Percentiles rank a stretch among this genome's conserved stretches.
phyloP scores from a whole-genome alignment of 1,140 invertebrate species.

The Caerostris extrusa region DNA sequence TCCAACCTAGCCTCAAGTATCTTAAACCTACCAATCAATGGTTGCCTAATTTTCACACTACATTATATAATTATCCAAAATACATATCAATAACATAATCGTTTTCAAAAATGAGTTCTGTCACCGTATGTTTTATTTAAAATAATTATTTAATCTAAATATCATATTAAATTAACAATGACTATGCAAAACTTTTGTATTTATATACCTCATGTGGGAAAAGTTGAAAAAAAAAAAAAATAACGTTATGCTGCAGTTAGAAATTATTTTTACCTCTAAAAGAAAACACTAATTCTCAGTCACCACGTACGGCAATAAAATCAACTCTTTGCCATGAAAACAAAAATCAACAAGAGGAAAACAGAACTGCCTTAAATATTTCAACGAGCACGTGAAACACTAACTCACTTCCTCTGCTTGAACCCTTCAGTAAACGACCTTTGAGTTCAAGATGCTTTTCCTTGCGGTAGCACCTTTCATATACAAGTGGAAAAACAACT shows the following conservation, averaged over 20 bases:
- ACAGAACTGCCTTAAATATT: slow-evolving; percentile 14
- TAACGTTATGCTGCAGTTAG: background rate
- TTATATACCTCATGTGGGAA: too few species aligned
- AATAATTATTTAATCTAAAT: too few species aligned
- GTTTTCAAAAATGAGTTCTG: too few species aligned
- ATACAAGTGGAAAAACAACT: background rate
- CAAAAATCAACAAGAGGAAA: background rate
- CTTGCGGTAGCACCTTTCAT: background rate
- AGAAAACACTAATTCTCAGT: slow-evolving; percentile 26
- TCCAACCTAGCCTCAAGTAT: too few species aligned
- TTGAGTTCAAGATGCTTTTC: background rate
- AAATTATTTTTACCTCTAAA: background rate
- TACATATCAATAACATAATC: too few species aligned
- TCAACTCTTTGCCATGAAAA: background rate
- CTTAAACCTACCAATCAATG: too few species aligned
- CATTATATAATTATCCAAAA: too few species aligned
- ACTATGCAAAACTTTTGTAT: too few species aligned
- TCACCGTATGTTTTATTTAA: too few species aligned
- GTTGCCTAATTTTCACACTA: too few species aligned
- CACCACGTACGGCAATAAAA: slow-evolving; percentile 43
- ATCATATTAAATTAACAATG: too few species aligned
- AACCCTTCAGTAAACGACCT: background rate
- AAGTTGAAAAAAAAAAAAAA: too few species aligned
- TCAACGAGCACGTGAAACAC: background rate
- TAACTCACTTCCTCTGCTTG: background rate